These are phyloP conservation scores for Macaria notata DNA, from an alignment of 2,888 invertebrate species.

Conservation along the genomic window DNA sequence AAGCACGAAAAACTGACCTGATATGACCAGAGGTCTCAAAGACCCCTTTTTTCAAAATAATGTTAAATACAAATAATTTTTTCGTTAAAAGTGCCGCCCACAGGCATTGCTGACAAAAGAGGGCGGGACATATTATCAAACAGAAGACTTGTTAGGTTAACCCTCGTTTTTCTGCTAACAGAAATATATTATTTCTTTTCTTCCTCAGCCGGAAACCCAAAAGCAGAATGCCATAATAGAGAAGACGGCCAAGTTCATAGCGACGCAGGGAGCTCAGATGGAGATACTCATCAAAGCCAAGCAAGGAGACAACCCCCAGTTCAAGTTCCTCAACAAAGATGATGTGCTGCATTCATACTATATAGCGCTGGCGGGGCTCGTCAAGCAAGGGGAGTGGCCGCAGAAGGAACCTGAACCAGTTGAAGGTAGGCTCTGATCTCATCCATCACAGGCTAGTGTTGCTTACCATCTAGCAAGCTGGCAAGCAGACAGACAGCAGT, in stretches of 20 bases:
- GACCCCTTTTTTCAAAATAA: too few species aligned
- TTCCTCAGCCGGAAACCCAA: constrained; percentile 91
- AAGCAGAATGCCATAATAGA: constrained; percentile 97
- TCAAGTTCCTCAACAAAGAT: constrained; percentile 95
- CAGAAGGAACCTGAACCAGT: constrained; percentile 57
- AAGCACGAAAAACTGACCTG: too few species aligned
- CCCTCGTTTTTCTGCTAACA: too few species aligned
- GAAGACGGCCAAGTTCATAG: constrained; percentile 95
- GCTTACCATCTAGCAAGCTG: too few species aligned
- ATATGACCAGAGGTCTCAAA: too few species aligned
- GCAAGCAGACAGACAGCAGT: too few species aligned
- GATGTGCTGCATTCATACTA: constrained; percentile 94
- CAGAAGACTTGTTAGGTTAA: too few species aligned
- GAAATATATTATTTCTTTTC: neutral
- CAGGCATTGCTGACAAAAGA: too few species aligned
- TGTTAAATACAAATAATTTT: too few species aligned
- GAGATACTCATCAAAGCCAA: constrained; percentile 99
- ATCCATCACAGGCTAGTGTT: too few species aligned
- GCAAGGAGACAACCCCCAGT: constrained; percentile 96
- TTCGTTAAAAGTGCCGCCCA: too few species aligned
- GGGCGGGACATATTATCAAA: too few species aligned
- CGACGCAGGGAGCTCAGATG: constrained; percentile 97
- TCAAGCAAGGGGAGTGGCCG: constrained; percentile 69
- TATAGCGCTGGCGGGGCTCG: constrained; percentile 83
- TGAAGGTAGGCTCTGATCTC: constrained; percentile 50